A percentile compares a stretch with the other conserved stretches of the same genome.
These are phyloP conservation scores for Premnoplex brunnescens DNA, from an alignment of 2,797 vertebrate genomes.

Conservation along the genomic window DNA sequence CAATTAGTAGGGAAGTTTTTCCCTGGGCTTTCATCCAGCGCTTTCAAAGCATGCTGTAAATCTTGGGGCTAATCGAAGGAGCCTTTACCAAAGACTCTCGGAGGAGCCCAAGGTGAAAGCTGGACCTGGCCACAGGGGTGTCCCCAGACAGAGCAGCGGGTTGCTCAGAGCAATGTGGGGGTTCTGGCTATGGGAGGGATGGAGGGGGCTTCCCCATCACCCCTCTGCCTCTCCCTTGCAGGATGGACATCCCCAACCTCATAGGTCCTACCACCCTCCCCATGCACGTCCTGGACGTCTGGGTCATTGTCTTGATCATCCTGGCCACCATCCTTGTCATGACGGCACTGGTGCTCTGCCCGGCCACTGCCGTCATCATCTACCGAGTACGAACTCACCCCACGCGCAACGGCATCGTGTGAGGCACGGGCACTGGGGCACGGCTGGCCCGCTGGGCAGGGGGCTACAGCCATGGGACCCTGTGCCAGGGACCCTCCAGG, in stretches of 20 bases:
- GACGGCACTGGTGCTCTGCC: slow-evolving; percentile 79
- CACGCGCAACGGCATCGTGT: slow-evolving; percentile 64
- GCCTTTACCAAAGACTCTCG: neutral
- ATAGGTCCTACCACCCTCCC: slow-evolving; percentile 40
- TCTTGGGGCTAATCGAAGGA: neutral
- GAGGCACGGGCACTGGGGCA: neutral
- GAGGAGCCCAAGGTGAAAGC: neutral
- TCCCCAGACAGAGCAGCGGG: neutral
- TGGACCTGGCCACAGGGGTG: rapidly evolving
- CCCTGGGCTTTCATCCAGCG: neutral
- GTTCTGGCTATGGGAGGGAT: neutral
- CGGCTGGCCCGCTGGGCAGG: rapidly evolving
- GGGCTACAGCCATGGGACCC: neutral
- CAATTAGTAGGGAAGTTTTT: neutral
- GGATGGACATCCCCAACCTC: slow-evolving; percentile 60
- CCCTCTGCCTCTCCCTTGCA: slow-evolving; percentile 30
- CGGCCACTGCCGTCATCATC: slow-evolving; percentile 77
- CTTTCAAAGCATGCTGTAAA: neutral
- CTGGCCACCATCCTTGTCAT: slow-evolving; percentile 81
- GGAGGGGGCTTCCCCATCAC: neutral
- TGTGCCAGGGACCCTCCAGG: neutral
- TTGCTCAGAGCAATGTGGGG: rapidly evolving
- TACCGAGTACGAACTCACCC: slow-evolving; percentile 81
- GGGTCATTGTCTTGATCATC: slow-evolving; percentile 83
- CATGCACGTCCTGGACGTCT: slow-evolving; percentile 81